Evolutionary conservation across 2,797 vertebrate genomes (phyloP).

Genomic region (Meda fulgida): DNA sequence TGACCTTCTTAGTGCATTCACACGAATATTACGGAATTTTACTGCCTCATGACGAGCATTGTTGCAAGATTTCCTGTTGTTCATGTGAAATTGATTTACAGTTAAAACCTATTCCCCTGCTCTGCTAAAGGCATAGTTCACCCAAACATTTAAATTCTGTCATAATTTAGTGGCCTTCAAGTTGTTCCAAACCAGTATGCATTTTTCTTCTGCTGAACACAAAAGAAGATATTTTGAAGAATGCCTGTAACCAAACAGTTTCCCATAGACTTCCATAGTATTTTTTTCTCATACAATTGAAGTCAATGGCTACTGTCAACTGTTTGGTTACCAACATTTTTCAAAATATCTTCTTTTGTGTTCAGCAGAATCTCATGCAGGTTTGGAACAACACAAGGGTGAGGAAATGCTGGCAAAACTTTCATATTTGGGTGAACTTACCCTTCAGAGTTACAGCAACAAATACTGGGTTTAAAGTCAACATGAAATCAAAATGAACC

Average conservation of each 20-base stretch:
- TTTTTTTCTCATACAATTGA: too few relatives aligned
- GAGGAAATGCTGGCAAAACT: neutral
- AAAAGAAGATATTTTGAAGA: neutral
- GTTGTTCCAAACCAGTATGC: neutral
- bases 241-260: neutral
- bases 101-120: neutral
- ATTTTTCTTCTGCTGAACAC: neutral
- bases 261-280: neutral
- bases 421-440: neutral
- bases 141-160: neutral
- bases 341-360: neutral
- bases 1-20: too few relatives aligned
- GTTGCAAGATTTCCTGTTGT: conserved; percentile 21
- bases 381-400: neutral
- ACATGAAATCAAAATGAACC: neutral
- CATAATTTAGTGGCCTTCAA: neutral
- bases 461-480: neutral
- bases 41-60: neutral
- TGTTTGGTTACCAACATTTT: neutral
- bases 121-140: neutral
- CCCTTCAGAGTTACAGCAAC: neutral
- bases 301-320: too few relatives aligned
- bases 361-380: neutral
- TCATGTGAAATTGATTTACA: conserved; percentile 7
- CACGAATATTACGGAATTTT: neutral